Percentiles rank a stretch among this genome's conserved stretches.
Evolutionary conservation across 2,797 vertebrate species (phyloP).

Genomic region (Danio albolineatus): DNA sequence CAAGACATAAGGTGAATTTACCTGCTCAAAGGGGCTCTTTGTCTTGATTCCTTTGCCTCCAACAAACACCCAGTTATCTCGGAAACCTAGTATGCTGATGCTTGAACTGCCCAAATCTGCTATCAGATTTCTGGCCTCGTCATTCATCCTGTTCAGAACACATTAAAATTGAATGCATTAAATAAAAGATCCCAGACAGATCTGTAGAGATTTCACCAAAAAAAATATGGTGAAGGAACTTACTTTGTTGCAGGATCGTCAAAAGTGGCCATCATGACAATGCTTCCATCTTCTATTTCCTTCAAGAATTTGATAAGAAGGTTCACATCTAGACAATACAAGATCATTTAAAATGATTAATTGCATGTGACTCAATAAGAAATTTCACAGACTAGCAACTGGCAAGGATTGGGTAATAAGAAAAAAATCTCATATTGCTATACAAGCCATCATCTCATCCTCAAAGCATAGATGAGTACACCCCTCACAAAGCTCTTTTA

Average conservation of each 20-base stretch:
- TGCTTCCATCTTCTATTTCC: conserved; percentile 86
- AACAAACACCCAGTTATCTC: conserved; percentile 98
- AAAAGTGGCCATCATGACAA: conserved; percentile 94
- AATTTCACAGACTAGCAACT: neutral
- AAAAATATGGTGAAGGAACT: conserved; percentile 48
- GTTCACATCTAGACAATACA: conserved; percentile 82
- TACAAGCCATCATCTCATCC: too few relatives aligned
- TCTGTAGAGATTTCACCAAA: neutral
- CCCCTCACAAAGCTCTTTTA: too few relatives aligned
- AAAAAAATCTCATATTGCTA: too few relatives aligned
- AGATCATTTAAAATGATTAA: neutral
- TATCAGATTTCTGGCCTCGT: conserved; percentile 89
- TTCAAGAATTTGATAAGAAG: conserved; percentile 89
- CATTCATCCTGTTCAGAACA: conserved; percentile 82
- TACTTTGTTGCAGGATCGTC: conserved; percentile 96
- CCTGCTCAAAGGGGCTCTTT: conserved; percentile 98
- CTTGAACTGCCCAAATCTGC: conserved; percentile 87
- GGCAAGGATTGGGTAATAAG: too few relatives aligned
- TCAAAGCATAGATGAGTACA: too few relatives aligned
- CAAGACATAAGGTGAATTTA: conserved; percentile 60
- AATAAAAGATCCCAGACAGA: neutral
- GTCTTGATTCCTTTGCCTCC: conserved; percentile 98
- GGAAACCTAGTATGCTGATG: conserved; percentile 85
- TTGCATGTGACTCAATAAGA: neutral
- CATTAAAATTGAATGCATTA: neutral